A percentile compares a stretch with the other conserved stretches of the same genome.
phyloP scores from a whole-genome alignment of 2,113 vertebrate genomes.

The Pelvicachromis taeniatus region DNA sequence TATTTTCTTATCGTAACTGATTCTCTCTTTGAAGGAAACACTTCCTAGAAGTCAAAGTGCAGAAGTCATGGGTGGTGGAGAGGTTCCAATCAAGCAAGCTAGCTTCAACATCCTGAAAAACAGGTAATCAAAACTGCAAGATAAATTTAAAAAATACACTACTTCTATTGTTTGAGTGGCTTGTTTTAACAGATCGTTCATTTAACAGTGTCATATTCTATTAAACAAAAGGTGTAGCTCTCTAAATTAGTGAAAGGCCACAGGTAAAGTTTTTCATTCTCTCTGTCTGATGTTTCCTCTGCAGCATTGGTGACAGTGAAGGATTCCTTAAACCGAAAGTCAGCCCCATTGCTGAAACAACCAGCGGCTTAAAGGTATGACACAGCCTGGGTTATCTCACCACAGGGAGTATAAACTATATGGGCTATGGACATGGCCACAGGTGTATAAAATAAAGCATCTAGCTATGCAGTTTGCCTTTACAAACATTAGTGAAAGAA shows the following conservation, averaged over 20 bases:
- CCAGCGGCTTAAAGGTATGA: conserved; percentile 71
- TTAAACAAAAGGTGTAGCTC: background rate
- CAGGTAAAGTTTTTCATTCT: background rate
- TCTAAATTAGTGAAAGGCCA: background rate
- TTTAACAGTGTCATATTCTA: background rate
- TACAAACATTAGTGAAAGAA: background rate
- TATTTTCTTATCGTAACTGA: background rate
- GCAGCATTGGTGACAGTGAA: conserved; percentile 77
- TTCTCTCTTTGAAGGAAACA: conserved; percentile 73
- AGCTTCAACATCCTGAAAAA: conserved; percentile 78
- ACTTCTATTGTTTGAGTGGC: background rate
- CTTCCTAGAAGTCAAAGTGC: conserved; percentile 70
- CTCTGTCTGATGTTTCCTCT: background rate
- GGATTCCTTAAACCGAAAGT: conserved; percentile 70
- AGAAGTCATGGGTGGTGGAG: conserved; percentile 45
- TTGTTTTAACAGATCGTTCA: background rate
- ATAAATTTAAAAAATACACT: background rate
- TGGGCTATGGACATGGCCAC: background rate
- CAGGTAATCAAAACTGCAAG: conserved; percentile 65
- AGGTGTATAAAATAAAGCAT: background rate
- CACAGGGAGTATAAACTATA: background rate
- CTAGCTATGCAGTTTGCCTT: background rate
- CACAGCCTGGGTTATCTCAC: background rate
- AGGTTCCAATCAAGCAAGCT: conserved; percentile 68
- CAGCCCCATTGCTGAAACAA: conserved; percentile 70